Evolutionary conservation across 2,797 vertebrate species (phyloP), one percentile per base, ranked within the genome.

Genomic region (Gouania willdenowi): DNA sequence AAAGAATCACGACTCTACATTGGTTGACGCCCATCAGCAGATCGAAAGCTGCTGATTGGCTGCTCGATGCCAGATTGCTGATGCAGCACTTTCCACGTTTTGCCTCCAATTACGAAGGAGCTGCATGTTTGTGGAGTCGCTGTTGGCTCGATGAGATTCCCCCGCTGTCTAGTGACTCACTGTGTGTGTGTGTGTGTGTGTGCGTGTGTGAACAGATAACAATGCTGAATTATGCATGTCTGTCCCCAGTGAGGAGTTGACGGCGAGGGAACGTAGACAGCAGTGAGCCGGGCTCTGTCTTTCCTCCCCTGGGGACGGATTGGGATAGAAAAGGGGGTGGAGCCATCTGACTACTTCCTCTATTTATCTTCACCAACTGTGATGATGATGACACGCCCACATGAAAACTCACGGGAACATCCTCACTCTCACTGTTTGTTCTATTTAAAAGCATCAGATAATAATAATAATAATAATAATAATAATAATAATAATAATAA

Each of bases 21-120:
- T n/a, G n/a, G n/a, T n/a, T n/a, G n/a, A n/a, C 52, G 22, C 73
- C 54, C 58, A 44, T 67, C 65, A 74, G 76, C 74, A 5, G 60
- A 49, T 58, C 80, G 82, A 81, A 71, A 65, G n/a, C 58, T 49
- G 59, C 64, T 70, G 75, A 81, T 64, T 46, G 72, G 30, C 75
- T 70, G 66, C 76, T 80, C 75, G 59, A 82, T n/a, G 28, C 57
- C 59, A 66, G 61, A 80, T 70, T 60, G 73, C 80, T 81, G 77
- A 84, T 77, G 36, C 78, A 77, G 81, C 80, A 67, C 45, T 65
- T 49, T 49, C 46, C 38, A 24, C 37, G 14, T 1, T 42, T 37
- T 37, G 2, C 40, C 69, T 79, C 77, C 82, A 84, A 84, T 83
- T 83, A 84, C 62, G n/a, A 77, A 71, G 51, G 66, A 69, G 69